These are phyloP conservation scores for Brachionus plicatilis DNA, from an alignment of 1,140 invertebrate genomes.

Conservation along the genomic window DNA sequence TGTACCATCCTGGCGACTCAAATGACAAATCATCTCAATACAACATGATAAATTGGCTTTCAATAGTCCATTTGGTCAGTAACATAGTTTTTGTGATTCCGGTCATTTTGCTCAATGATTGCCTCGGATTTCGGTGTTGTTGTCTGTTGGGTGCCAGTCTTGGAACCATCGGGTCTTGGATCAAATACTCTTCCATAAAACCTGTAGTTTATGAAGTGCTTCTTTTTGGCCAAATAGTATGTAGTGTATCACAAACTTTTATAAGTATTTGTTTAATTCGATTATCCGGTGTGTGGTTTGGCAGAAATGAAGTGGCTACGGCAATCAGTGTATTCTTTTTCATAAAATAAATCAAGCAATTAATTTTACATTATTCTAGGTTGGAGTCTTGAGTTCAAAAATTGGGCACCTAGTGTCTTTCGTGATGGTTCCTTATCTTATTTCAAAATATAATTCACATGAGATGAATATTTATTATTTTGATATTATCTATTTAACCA, in stretches of 20 bases:
- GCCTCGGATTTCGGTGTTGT: slow-evolving; percentile 73
- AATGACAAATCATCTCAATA: slow-evolving; percentile 43
- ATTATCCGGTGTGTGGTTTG: slow-evolving; percentile 94
- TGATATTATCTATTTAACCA: slow-evolving; percentile 71
- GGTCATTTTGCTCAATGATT: slow-evolving; percentile 82
- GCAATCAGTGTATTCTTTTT: slow-evolving; percentile 72
- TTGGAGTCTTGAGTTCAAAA: slow-evolving; percentile 80
- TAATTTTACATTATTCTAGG: background rate
- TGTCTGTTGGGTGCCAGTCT: slow-evolving; percentile 75
- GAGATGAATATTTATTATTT: slow-evolving; percentile 60
- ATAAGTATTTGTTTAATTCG: slow-evolving; percentile 81
- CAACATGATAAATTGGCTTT: slow-evolving; percentile 82
- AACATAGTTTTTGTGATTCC: slow-evolving; percentile 95
- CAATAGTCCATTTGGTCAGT: slow-evolving; percentile 93
- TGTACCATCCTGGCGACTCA: slow-evolving; percentile 54
- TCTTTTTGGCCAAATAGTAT: slow-evolving; percentile 79
- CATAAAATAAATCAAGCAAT: background rate
- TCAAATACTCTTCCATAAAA: slow-evolving; percentile 74
- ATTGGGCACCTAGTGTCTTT: slow-evolving; percentile 85
- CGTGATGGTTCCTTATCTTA: slow-evolving; percentile 75
- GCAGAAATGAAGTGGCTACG: slow-evolving; percentile 80
- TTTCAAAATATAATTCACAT: slow-evolving; percentile 54
- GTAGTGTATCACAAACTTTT: slow-evolving; percentile 79
- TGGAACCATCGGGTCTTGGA: slow-evolving; percentile 81
- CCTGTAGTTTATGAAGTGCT: slow-evolving; percentile 75